Evolutionary conservation across 2,113 vertebrate genomes (phyloP).

Genomic region (Mobula birostris): DNA sequence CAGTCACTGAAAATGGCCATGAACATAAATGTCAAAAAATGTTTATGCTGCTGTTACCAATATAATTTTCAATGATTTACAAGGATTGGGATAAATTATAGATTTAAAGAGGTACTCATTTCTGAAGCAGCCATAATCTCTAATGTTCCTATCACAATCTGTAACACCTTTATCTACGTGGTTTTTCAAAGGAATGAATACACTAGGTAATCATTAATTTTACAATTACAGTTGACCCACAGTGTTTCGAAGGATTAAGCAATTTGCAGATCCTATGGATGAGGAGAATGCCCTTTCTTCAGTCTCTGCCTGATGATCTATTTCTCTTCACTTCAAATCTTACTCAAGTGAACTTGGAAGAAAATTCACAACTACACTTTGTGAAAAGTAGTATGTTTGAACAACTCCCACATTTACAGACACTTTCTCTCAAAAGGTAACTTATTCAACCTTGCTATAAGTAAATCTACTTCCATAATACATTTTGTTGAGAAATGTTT

Average conservation of each 20-base stretch:
- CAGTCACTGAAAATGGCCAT: not conserved
- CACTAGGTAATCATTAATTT: not conserved
- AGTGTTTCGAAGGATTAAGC: slow-evolving; percentile 11
- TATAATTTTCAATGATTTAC: not conserved
- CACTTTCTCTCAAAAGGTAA: slow-evolving; percentile 25
- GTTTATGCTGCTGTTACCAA: not conserved
- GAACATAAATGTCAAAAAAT: not conserved
- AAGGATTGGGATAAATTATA: not conserved
- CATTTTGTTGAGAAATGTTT: not conserved
- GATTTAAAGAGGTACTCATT: not conserved
- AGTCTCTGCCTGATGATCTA: slow-evolving; percentile 8
- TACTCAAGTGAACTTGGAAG: not conserved
- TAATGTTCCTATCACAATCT: not conserved
- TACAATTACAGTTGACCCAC: slow-evolving; percentile 20
- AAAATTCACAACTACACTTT: not conserved
- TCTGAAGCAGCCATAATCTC: not conserved
- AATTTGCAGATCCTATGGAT: slow-evolving; percentile 4
- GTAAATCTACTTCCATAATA: not conserved
- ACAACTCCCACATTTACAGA: not conserved
- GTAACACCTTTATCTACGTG: not conserved
- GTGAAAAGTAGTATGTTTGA: slow-evolving; percentile 31
- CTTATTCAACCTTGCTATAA: not conserved
- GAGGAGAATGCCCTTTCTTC: not conserved
- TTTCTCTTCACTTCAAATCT: not conserved
- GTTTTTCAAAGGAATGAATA: not conserved